Conservation (phyloP, 2,888 invertebrate genomes). For the Polyommatus iphigenia region DNA sequence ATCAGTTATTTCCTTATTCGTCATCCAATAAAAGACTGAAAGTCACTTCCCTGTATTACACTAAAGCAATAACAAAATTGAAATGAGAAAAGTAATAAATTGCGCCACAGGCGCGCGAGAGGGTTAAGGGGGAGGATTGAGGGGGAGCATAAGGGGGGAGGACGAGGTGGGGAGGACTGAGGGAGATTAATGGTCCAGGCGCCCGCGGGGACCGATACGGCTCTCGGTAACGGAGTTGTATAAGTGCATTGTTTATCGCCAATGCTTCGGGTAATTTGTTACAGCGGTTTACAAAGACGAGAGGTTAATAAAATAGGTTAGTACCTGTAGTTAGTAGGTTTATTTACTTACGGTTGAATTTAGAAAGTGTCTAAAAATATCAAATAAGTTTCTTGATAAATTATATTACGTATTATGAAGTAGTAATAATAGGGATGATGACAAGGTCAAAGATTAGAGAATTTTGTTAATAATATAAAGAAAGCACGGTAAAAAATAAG, state of each 20-base stretch:
- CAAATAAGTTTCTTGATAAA: too few species aligned
- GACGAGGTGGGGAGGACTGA: constrained; percentile 47
- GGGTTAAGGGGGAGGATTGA: constrained; percentile 22
- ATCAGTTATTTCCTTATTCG: not conserved
- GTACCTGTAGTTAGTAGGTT: not conserved
- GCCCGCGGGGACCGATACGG: constrained; percentile 67
- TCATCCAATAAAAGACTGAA: not conserved
- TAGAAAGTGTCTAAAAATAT: too few species aligned
- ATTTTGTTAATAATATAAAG: too few species aligned
- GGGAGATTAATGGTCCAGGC: constrained; percentile 63
- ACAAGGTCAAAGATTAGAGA: too few species aligned
- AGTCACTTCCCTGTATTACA: not conserved
- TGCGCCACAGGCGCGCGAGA: constrained; percentile 16
- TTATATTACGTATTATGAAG: too few species aligned
- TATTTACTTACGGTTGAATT: too few species aligned
- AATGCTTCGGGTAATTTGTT: constrained; percentile 1
- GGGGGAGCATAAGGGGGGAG: constrained; percentile 36
- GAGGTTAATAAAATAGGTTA: not conserved
- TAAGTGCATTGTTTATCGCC: constrained; percentile 53
- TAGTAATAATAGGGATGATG: too few species aligned
- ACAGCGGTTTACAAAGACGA: not conserved
- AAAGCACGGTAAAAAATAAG: too few species aligned
- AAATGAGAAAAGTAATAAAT: constrained; percentile 30
- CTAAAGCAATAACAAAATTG: not conserved
- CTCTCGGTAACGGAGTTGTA: constrained; percentile 57